These are phyloP conservation scores for Crax fasciolata DNA, from an alignment of 2,797 vertebrate genomes.

Conservation along the genomic window DNA sequence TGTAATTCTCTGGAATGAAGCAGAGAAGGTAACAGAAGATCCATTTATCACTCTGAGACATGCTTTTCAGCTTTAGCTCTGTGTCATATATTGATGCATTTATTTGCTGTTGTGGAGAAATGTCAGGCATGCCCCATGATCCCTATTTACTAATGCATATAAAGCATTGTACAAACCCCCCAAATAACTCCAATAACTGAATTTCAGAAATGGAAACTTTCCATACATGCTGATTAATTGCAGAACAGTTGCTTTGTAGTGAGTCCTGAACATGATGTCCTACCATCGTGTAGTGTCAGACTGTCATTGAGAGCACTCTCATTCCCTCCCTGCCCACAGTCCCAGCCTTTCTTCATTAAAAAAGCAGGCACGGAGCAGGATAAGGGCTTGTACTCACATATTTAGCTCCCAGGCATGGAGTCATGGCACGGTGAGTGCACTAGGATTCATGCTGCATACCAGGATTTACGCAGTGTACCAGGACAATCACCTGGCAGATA, in stretches of 20 bases:
- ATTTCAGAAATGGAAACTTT: background rate
- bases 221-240: background rate
- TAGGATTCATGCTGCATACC: fast-evolving
- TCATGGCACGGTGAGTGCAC: fast-evolving
- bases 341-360: background rate
- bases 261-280: background rate
- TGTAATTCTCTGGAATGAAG: background rate
- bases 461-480: background rate
- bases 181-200: background rate
- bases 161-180: background rate
- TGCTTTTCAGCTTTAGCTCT: background rate
- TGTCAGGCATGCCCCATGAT: background rate
- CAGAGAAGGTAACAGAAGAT: background rate
- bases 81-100: background rate
- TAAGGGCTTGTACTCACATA: background rate
- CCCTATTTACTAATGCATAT: background rate
- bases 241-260: background rate
- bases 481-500: background rate
- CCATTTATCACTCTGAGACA: background rate
- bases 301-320: background rate
- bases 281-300: background rate
- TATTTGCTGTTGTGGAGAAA: background rate
- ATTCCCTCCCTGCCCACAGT: background rate
- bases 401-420: background rate
- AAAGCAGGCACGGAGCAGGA: background rate